Percentiles rank a stretch among this genome's conserved stretches.
Conservation (phyloP, 1,140 invertebrate genomes). For the Andrena cerasifolii region DNA sequence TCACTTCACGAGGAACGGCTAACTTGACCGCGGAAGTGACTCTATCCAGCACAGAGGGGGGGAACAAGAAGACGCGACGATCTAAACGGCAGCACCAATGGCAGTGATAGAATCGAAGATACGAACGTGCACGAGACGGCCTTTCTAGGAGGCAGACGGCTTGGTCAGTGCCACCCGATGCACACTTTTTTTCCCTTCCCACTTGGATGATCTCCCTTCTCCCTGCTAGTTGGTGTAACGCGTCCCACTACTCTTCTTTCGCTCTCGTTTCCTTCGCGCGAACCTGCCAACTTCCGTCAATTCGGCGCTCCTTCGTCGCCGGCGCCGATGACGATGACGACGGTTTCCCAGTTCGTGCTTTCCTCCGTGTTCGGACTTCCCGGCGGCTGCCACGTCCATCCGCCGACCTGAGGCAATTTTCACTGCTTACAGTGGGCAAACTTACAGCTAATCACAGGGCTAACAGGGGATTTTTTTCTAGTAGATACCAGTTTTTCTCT, state of each 20-base stretch:
- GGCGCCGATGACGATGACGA: slow-evolving; percentile 53
- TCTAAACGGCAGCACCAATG: background rate
- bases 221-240: background rate
- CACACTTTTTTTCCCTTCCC: slow-evolving; percentile 34
- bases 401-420: slow-evolving; percentile 60
- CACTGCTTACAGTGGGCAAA: no score
- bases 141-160: slow-evolving; percentile 18
- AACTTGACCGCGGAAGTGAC: background rate
- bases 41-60: background rate
- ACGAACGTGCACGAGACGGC: background rate
- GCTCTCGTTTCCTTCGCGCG: slow-evolving; percentile 50
- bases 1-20: background rate
- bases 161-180: background rate
- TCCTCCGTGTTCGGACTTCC: slow-evolving; percentile 63
- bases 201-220: slow-evolving; percentile 16
- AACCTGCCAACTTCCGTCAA: slow-evolving; percentile 58
- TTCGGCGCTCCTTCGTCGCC: slow-evolving; percentile 50
- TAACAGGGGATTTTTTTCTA: no score
- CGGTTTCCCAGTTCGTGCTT: slow-evolving; percentile 57
- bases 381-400: slow-evolving; percentile 67
- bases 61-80: background rate
- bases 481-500: no score
- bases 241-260: slow-evolving; percentile 48
- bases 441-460: no score
- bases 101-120: slow-evolving; percentile 1